phyloP scores from a whole-genome alignment of 2,797 vertebrate genomes.

The Hemitrygon akajei region DNA sequence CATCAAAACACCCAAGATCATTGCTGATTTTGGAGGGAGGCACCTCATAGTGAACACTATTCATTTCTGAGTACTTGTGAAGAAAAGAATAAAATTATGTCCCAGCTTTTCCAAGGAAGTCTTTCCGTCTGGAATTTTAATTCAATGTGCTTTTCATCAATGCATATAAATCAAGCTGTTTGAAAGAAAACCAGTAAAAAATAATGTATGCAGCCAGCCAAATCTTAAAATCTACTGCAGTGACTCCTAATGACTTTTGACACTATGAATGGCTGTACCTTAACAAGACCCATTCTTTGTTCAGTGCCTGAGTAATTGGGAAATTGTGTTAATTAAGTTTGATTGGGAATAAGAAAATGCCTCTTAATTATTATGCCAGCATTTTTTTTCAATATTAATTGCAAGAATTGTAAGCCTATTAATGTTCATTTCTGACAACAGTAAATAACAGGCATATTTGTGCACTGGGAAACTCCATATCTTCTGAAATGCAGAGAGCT shows the following conservation, averaged over 20 bases:
- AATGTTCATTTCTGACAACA: slow-evolving; percentile 21
- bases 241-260: not conserved
- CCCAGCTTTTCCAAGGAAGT: not conserved
- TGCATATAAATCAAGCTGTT: not conserved
- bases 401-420: not conserved
- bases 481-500: slow-evolving; percentile 9
- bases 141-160: not conserved
- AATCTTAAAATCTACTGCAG: slow-evolving; percentile 11
- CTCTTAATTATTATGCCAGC: not conserved
- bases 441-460: slow-evolving; percentile 21
- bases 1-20: not conserved
- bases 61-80: not conserved
- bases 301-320: slow-evolving; percentile 13
- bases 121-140: not conserved
- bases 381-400: not conserved
- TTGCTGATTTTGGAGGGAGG: not conserved
- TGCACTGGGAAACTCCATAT: slow-evolving; percentile 17
- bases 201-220: not conserved
- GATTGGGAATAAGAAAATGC: not conserved
- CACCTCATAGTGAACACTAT: not conserved
- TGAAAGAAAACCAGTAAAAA: not conserved
- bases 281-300: not conserved
- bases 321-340: not conserved
- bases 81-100: not conserved
- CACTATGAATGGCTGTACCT: not conserved